Evolutionary conservation across 2,797 vertebrate genomes (phyloP).

Genomic region (Microchirus variegatus): DNA sequence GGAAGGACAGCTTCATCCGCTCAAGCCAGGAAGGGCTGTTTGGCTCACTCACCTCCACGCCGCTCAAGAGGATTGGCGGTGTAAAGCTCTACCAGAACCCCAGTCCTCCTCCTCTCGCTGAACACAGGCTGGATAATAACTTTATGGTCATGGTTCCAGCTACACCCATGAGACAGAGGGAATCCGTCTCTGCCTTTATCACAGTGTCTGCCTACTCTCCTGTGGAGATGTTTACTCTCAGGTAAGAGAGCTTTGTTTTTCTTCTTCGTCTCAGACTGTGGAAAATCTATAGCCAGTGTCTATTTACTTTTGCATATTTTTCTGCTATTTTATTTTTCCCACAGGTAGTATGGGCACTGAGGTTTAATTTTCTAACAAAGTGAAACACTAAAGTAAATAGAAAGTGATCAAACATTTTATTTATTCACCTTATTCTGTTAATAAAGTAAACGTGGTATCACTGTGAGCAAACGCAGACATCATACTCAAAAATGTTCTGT

Average conservation of each 20-base stretch:
- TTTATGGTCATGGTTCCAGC: slow-evolving; percentile 89
- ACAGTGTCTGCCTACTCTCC: slow-evolving; percentile 84
- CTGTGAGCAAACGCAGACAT: background rate
- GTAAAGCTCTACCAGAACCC: slow-evolving; percentile 84
- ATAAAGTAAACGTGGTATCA: background rate
- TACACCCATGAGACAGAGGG: slow-evolving; percentile 87
- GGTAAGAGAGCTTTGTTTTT: slow-evolving; percentile 78
- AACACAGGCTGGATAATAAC: slow-evolving; percentile 88
- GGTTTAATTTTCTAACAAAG: too few species aligned
- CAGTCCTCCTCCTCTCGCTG: slow-evolving; percentile 79
- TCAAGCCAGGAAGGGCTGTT: slow-evolving; percentile 85
- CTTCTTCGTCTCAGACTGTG: slow-evolving; percentile 16
- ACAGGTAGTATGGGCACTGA: background rate
- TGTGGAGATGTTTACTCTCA: slow-evolving; percentile 91
- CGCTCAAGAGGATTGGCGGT: slow-evolving; percentile 86
- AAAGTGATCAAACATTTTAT: background rate
- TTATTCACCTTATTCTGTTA: background rate
- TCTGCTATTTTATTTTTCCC: background rate
- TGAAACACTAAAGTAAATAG: too few species aligned
- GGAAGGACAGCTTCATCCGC: slow-evolving; percentile 86
- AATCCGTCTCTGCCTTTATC: slow-evolving; percentile 87
- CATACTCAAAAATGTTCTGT: background rate
- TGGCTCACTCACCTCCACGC: slow-evolving; percentile 79
- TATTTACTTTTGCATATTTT: slow-evolving; percentile 3
- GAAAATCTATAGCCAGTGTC: slow-evolving; percentile 8